phyloP scores from a whole-genome alignment of 2,113 vertebrate genomes.

The Gallinago media region DNA sequence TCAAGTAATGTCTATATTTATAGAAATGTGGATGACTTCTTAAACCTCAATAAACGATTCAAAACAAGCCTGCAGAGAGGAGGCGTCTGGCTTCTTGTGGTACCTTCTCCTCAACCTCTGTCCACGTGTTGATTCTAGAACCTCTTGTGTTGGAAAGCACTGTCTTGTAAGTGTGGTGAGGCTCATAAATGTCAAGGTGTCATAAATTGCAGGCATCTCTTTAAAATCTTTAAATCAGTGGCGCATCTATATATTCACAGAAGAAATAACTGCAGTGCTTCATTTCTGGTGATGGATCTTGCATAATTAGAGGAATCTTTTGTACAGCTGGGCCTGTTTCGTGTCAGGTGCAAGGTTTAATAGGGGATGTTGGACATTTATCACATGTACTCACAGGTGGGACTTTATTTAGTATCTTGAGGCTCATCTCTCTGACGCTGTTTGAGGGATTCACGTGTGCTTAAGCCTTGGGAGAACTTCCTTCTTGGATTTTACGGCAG shows the following conservation, averaged over 20 bases:
- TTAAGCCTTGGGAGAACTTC: neutral
- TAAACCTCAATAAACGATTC: constrained; percentile 79
- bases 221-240: neutral
- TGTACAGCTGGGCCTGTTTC: neutral
- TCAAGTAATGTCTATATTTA: constrained; percentile 82
- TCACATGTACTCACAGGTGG: neutral
- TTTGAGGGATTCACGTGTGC: neutral
- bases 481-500: neutral
- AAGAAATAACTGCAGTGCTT: neutral
- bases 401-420: neutral
- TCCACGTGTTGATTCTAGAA: neutral
- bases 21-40: constrained; percentile 79
- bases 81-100: constrained; percentile 59
- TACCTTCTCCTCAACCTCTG: neutral
- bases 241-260: neutral
- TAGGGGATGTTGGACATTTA: neutral
- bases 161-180: neutral
- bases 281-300: neutral
- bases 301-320: neutral
- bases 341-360: neutral
- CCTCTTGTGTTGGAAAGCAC: neutral
- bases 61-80: constrained; percentile 68
- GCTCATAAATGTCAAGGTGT: neutral
- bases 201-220: neutral
- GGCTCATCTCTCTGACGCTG: neutral